A percentile compares a stretch with the other conserved stretches of the same genome.
Conservation (phyloP, 1,140 invertebrate species). For the Asbolus verrucosus region DNA sequence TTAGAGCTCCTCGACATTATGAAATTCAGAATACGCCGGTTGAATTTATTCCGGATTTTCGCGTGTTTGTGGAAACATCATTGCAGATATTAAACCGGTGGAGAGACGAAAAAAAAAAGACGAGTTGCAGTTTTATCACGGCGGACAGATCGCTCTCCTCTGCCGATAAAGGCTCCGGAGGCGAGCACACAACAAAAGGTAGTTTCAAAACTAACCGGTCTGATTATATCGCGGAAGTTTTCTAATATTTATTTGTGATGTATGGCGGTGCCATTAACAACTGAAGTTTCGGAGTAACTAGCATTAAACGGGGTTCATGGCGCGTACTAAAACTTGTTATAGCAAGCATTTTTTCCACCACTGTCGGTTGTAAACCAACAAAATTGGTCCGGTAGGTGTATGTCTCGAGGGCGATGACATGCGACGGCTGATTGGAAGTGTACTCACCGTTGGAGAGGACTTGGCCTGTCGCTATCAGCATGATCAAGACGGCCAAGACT, state of each 20-base stretch:
- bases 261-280: background rate
- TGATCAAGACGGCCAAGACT: conserved; percentile 54
- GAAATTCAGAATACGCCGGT: conserved; percentile 52
- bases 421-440: conserved; percentile 17
- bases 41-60: conserved; percentile 52
- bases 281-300: no score
- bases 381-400: conserved; percentile 8
- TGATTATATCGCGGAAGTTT: conserved; percentile 18
- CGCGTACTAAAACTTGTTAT: no score
- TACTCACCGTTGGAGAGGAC: conserved; percentile 61
- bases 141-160: background rate
- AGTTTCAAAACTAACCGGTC: conserved; percentile 9
- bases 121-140: background rate
- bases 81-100: conserved; percentile 47
- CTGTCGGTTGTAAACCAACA: no score
- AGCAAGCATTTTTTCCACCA: no score
- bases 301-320: no score
- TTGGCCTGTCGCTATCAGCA: conserved; percentile 57
- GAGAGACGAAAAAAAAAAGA: no score
- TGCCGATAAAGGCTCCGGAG: conserved; percentile 13
- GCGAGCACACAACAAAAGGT: conserved; percentile 1
- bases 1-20: conserved; percentile 47
- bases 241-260: conserved; percentile 30
- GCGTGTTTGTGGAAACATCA: conserved; percentile 44
- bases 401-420: no score